These are phyloP conservation scores for Hedya salicella DNA, from an alignment of 2,888 invertebrate genomes.

Conservation along the genomic window DNA sequence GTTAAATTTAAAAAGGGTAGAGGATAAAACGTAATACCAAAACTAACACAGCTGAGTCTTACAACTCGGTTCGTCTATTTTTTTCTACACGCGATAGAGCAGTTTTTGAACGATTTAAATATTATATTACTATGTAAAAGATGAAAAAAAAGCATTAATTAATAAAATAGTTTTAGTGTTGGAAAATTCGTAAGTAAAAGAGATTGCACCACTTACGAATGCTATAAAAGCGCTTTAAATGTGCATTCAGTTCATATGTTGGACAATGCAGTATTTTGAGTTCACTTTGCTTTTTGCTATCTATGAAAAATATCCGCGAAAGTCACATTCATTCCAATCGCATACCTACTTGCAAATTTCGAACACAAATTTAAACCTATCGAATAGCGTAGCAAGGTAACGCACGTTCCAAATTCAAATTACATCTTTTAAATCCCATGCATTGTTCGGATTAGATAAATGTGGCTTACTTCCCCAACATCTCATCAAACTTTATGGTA, in stretches of 20 bases:
- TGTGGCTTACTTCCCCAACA: slow-evolving; percentile 1
- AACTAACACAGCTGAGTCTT: slow-evolving; percentile 81
- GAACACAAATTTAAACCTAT: slow-evolving; percentile 12
- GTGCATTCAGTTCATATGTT: no score
- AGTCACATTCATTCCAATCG: not conserved
- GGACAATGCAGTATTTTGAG: not conserved
- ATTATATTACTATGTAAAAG: not conserved
- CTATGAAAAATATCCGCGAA: not conserved
- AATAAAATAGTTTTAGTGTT: no score
- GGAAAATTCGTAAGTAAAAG: no score
- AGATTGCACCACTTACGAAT: no score
- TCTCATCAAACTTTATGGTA: not conserved
- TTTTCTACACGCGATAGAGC: slow-evolving; percentile 48
- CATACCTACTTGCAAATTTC: not conserved
- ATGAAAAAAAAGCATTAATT: no score
- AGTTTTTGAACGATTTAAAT: slow-evolving; percentile 46
- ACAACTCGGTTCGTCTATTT: slow-evolving; percentile 57
- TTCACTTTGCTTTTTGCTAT: not conserved
- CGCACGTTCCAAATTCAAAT: slow-evolving; percentile 56
- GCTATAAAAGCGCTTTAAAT: no score
- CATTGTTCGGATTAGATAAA: slow-evolving; percentile 60
- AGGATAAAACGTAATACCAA: slow-evolving; percentile 73
- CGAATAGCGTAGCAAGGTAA: slow-evolving; percentile 14
- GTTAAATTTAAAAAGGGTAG: slow-evolving; percentile 83
- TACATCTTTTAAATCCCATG: slow-evolving; percentile 53